These are phyloP conservation scores for Globicephala melas DNA, from an alignment of 2,113 vertebrate species.

Conservation along the genomic window DNA sequence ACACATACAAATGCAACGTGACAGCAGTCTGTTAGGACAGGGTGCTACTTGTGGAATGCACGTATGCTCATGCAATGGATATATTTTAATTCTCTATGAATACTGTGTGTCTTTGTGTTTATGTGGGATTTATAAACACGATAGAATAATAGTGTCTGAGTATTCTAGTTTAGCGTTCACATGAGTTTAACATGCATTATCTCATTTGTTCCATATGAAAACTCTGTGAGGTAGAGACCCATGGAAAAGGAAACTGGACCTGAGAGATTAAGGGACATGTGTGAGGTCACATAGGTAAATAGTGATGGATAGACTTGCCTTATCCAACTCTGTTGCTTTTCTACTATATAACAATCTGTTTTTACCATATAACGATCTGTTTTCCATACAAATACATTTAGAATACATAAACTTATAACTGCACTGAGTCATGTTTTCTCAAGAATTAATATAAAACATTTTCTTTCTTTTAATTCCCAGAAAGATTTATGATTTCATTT, in stretches of 20 bases:
- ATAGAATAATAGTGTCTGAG: background rate
- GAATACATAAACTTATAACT: slow-evolving; percentile 19
- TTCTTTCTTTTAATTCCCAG: background rate
- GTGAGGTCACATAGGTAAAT: background rate
- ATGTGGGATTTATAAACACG: slow-evolving; percentile 8
- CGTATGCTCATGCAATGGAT: background rate
- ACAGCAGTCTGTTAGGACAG: slow-evolving; percentile 50
- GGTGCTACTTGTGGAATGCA: slow-evolving; percentile 19
- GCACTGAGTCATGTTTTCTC: background rate
- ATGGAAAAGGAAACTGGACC: background rate
- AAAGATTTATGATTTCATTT: slow-evolving; percentile 50
- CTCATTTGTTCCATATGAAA: slow-evolving; percentile 2
- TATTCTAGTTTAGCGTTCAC: background rate
- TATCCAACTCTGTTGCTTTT: background rate
- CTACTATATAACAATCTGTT: background rate
- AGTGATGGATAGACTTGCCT: background rate
- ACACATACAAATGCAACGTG: slow-evolving; percentile 36
- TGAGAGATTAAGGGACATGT: background rate
- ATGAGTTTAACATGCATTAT: background rate
- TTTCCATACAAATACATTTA: slow-evolving; percentile 39
- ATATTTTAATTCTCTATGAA: slow-evolving; percentile 45
- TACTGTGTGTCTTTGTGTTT: background rate
- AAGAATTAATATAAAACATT: slow-evolving; percentile 41
- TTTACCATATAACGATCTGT: slow-evolving; percentile 34
- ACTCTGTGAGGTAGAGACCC: background rate